These are phyloP conservation scores for Atrichornis clamosus DNA, from an alignment of 2,113 vertebrate genomes.

Conservation along the genomic window DNA sequence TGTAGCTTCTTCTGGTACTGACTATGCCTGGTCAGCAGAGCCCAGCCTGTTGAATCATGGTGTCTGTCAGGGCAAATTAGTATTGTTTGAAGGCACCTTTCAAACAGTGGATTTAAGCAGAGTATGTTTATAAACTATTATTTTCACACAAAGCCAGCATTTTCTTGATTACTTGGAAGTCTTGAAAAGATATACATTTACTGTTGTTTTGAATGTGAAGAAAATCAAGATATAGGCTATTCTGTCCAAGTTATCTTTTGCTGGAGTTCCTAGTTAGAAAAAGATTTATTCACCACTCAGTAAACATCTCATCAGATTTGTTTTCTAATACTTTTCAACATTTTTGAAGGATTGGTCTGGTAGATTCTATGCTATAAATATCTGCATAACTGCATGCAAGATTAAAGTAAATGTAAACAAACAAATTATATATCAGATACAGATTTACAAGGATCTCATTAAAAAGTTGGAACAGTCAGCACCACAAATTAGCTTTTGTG, in stretches of 20 bases:
- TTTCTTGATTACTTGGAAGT: neutral
- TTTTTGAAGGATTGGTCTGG: neutral
- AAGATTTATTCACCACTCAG: neutral
- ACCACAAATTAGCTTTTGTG: neutral
- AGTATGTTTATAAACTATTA: neutral
- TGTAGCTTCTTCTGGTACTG: neutral
- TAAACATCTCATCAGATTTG: neutral
- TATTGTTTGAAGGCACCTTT: neutral
- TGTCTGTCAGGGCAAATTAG: neutral
- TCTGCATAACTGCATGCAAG: neutral
- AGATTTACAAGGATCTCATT: neutral
- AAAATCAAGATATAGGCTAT: neutral
- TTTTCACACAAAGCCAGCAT: neutral
- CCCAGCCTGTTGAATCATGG: neutral
- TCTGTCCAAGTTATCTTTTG: neutral
- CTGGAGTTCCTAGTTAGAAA: neutral
- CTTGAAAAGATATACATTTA: neutral
- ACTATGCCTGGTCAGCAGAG: neutral
- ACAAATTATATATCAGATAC: neutral
- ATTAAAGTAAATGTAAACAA: neutral
- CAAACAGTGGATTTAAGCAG: neutral
- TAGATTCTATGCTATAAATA: neutral
- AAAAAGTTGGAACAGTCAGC: neutral
- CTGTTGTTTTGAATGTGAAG: neutral
- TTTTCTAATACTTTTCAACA: neutral